phyloP scores from a whole-genome alignment of 2,113 vertebrate genomes.

The Sinocyclocheilus maitianheensis region DNA sequence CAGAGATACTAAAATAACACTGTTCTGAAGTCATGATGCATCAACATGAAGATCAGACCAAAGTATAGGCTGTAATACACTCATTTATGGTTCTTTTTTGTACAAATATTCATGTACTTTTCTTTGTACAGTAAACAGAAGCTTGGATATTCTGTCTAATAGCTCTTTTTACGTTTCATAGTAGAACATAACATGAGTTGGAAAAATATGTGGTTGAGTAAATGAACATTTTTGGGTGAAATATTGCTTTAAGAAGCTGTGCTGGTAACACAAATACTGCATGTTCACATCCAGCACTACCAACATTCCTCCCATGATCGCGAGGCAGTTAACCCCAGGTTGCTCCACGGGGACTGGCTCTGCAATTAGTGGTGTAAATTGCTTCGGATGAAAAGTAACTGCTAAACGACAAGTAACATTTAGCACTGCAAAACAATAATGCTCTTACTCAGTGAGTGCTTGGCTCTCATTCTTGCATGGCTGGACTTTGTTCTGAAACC shows the following conservation, averaged over 20 bases:
- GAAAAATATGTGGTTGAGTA: not conserved
- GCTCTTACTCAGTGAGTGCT: slow-evolving; percentile 79
- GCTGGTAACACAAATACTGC: not conserved
- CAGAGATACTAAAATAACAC: too few relatives aligned
- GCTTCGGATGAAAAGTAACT: slow-evolving; percentile 15
- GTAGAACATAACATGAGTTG: not conserved
- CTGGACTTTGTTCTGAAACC: slow-evolving; percentile 77
- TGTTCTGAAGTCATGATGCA: too few relatives aligned
- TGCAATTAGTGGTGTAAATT: not conserved
- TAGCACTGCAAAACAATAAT: not conserved
- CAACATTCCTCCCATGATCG: not conserved
- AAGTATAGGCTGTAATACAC: too few relatives aligned
- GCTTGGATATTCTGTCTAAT: not conserved
- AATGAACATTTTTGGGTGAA: not conserved
- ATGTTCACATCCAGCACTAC: not conserved
- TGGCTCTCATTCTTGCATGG: slow-evolving; percentile 70
- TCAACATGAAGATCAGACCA: too few relatives aligned
- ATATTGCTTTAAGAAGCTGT: not conserved
- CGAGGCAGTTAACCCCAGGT: not conserved
- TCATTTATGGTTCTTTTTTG: too few relatives aligned
- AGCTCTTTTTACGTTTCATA: too few relatives aligned
- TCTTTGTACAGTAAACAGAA: not conserved
- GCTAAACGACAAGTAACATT: not conserved
- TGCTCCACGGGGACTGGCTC: not conserved
- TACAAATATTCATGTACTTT: too few relatives aligned